Evolutionary conservation across 2,888 invertebrate species (phyloP), one percentile per base, ranked within the genome.

Genomic region (Nesidiocoris tenuis): DNA sequence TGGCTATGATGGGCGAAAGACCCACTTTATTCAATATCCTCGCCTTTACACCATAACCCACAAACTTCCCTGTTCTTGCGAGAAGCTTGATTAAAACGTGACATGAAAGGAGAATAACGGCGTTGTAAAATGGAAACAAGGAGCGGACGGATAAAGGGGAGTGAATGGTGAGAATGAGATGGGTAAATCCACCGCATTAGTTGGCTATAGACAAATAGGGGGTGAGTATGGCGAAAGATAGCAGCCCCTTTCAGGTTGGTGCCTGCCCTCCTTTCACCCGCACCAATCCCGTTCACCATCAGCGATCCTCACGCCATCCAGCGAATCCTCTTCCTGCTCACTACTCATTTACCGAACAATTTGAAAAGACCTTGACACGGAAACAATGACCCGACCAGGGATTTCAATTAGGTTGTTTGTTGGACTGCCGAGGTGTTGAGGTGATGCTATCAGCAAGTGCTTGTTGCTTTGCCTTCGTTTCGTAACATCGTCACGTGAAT

Each of bases 381-480:
- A 39, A 25, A 65, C 65, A 65, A 65, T 65, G 65, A 65, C 65
- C 65, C 54, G 65, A 39, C 65, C 19, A 18, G 17, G 65, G 39
- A 39, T 65, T 65, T 65, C 65, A 65, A 65, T 65, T 65, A 65
- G 39, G 65, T 65, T 65, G 65, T 65, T 65, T 65, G 65, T 39
- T 65, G 39, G 65, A n/a, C 12, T n/a, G n/a, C 39, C 5, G 39
- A 39, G 39, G 12, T 7, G 39, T 7, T 12, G 39, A 39, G 39
- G 12, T 12, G 12, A 39, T 3, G 39, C 39, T 7, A 39, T 39
- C 39, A 39, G 39, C n/a, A n/a, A n/a, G n/a, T n/a, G n/a, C n/a
- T n/a, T n/a, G n/a, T n/a, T n/a, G n/a, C n/a, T n/a, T n/a, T n/a
- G n/a, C n/a, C n/a, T n/a, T n/a, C n/a, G n/a, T n/a, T n/a, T n/a